Evolutionary conservation across 2,113 vertebrate genomes (phyloP).

Genomic region (Cephalopholis sonnerati): DNA sequence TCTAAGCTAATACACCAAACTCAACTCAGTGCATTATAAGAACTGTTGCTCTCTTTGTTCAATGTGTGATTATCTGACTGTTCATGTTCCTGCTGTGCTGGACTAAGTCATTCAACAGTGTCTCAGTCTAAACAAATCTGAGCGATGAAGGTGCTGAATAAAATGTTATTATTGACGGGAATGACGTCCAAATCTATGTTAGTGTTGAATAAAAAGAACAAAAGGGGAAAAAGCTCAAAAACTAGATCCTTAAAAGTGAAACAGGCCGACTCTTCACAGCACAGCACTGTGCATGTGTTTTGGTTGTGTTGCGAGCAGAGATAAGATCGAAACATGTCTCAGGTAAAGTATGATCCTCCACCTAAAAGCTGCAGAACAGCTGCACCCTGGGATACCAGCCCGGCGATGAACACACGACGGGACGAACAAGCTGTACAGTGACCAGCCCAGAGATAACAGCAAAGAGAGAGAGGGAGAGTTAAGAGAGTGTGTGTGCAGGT

Average conservation of each 20-base stretch:
- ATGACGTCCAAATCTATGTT: background rate
- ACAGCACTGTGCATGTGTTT: slow-evolving; percentile 15
- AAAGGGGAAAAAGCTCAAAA: background rate
- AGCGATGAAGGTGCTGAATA: background rate
- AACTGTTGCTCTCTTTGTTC: too few species aligned
- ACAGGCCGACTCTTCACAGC: background rate
- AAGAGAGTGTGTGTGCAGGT: slow-evolving; percentile 61
- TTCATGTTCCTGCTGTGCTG: background rate
- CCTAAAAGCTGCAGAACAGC: slow-evolving; percentile 64
- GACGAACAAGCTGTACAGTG: slow-evolving; percentile 46
- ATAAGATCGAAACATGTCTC: slow-evolving; percentile 58
- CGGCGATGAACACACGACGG: slow-evolving; percentile 11
- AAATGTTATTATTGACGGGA: background rate
- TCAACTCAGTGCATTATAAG: too few species aligned
- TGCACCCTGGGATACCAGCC: slow-evolving; percentile 72
- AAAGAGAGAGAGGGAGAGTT: slow-evolving; percentile 32
- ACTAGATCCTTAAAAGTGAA: background rate
- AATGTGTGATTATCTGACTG: background rate
- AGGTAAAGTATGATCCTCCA: slow-evolving; percentile 50
- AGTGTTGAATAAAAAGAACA: background rate
- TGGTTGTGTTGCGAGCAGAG: slow-evolving; percentile 41
- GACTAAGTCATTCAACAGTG: background rate
- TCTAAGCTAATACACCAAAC: too few species aligned
- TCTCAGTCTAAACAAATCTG: background rate
- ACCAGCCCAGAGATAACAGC: slow-evolving; percentile 54